These are phyloP conservation scores for Smittia aterrima DNA, from an alignment of 2,888 invertebrate species.

Conservation along the genomic window DNA sequence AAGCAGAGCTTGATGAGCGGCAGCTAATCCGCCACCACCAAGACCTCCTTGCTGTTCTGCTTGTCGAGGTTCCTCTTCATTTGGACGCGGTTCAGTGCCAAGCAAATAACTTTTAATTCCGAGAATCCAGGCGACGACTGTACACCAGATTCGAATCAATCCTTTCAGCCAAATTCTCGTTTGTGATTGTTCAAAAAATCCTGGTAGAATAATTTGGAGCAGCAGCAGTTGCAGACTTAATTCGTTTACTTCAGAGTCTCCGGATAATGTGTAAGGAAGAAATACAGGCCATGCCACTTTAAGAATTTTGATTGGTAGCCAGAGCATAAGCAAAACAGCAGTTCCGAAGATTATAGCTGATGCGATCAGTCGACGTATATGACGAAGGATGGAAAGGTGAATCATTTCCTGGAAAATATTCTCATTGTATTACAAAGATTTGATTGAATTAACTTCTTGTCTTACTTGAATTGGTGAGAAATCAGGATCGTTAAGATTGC, in stretches of 20 bases:
- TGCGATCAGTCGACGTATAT: conserved; percentile 84
- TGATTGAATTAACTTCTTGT: conserved; percentile 40
- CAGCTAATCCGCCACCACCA: conserved; percentile 60
- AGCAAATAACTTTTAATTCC: conserved; percentile 88
- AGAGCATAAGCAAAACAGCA: conserved; percentile 91
- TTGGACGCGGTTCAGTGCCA: conserved; percentile 61
- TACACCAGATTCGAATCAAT: conserved; percentile 84
- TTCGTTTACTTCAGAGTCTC: conserved; percentile 87
- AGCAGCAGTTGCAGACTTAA: conserved; percentile 88
- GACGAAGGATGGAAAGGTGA: conserved; percentile 87
- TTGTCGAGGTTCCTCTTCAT: conserved; percentile 47
- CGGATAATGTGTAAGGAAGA: conserved; percentile 90
- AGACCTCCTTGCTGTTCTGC: conserved; percentile 53
- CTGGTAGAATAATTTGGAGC: conserved; percentile 92
- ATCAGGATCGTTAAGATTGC: conserved; percentile 98
- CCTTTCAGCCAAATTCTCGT: conserved; percentile 92
- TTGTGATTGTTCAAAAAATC: conserved; percentile 93
- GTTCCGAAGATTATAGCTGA: conserved; percentile 96
- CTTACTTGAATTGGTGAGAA: conserved; percentile 94
- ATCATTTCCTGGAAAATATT: conserved; percentile 79
- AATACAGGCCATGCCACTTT: conserved; percentile 79
- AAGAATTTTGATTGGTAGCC: conserved; percentile 88
- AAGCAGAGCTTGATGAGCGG: conserved; percentile 84
- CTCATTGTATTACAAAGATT: conserved; percentile 23
- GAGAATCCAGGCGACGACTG: conserved; percentile 75